Evolutionary conservation across 2,797 vertebrate species (phyloP).

Genomic region (Glyptemys insculpta): DNA sequence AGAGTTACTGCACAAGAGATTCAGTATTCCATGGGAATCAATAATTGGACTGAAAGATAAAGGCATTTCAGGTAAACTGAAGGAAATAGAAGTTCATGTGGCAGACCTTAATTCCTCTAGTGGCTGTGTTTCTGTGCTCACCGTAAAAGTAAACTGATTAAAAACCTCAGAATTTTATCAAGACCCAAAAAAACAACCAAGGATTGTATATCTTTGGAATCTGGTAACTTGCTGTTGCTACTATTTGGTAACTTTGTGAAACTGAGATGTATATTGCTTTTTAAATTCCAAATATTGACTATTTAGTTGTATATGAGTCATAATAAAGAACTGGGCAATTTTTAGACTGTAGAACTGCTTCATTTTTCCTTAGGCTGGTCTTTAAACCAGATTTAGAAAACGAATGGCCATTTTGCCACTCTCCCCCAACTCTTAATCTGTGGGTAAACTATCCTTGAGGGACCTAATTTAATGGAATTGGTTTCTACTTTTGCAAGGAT

Average conservation of each 20-base stretch:
- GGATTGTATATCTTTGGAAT: not conserved
- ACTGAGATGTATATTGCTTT: not conserved
- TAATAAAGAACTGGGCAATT: not conserved
- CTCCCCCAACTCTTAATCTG: not conserved
- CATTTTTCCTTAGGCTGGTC: not conserved
- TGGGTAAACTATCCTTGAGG: rapidly evolving
- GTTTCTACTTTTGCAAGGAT: not conserved
- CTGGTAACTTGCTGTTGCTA: not conserved
- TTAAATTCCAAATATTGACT: not conserved
- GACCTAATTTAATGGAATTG: not conserved
- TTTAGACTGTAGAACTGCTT: not conserved
- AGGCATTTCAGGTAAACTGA: not conserved
- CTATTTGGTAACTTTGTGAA: not conserved
- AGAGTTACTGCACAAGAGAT: not conserved
- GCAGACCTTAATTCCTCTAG: not conserved
- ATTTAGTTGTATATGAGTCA: not conserved
- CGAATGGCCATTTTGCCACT: not conserved
- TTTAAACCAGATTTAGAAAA: not conserved
- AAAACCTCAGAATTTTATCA: not conserved
- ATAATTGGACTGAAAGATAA: not conserved
- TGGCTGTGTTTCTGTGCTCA: not conserved
- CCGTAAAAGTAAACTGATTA: not conserved
- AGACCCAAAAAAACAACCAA: not conserved
- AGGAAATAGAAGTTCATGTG: not conserved
- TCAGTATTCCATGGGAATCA: not conserved